These are phyloP conservation scores for Drosophila algonquin DNA, from an alignment of 2,888 invertebrate species.

Conservation along the genomic window DNA sequence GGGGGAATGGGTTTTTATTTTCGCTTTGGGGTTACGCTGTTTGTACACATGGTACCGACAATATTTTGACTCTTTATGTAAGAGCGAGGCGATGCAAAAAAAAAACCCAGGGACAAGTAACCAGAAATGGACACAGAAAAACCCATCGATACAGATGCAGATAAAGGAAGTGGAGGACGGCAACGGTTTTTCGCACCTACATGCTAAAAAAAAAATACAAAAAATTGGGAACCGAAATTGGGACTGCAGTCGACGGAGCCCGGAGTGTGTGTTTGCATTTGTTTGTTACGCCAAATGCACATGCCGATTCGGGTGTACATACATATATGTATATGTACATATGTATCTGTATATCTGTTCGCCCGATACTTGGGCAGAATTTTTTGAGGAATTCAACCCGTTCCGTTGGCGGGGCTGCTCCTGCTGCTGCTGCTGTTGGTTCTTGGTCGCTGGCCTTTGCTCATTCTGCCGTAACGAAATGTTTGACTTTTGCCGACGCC, in stretches of 20 bases:
- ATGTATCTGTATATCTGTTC: neutral
- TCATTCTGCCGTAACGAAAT: conserved; percentile 64
- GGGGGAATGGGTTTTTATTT: neutral
- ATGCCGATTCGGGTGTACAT: conserved; percentile 15
- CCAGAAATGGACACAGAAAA: conserved; percentile 32
- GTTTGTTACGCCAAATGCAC: conserved; percentile 45
- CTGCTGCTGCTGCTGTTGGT: neutral
- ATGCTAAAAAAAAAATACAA: conserved; percentile 72
- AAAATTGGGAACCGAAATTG: conserved; percentile 39
- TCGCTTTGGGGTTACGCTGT: conserved; percentile 9
- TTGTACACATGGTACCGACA: conserved; percentile 25
- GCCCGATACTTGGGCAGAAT: conserved; percentile 40
- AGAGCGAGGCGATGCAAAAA: conserved; percentile 33
- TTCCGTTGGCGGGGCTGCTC: conserved; percentile 31
- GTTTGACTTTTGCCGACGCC: conserved; percentile 58
- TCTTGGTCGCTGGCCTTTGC: conserved; percentile 59
- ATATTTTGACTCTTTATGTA: conserved; percentile 50
- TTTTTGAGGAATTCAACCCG: conserved; percentile 39
- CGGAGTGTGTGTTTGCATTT: conserved; percentile 52
- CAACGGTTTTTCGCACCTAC: conserved; percentile 77
- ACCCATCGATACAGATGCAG: conserved; percentile 43
- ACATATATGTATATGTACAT: conserved; percentile 6
- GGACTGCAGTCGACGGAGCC: conserved; percentile 1
- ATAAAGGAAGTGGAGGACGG: conserved; percentile 75
- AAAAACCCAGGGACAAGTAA: conserved; percentile 25